Evolutionary conservation across 2,113 vertebrate species (phyloP), one percentile per base, ranked within the genome.

Genomic region (Petaurus breviceps): DNA sequence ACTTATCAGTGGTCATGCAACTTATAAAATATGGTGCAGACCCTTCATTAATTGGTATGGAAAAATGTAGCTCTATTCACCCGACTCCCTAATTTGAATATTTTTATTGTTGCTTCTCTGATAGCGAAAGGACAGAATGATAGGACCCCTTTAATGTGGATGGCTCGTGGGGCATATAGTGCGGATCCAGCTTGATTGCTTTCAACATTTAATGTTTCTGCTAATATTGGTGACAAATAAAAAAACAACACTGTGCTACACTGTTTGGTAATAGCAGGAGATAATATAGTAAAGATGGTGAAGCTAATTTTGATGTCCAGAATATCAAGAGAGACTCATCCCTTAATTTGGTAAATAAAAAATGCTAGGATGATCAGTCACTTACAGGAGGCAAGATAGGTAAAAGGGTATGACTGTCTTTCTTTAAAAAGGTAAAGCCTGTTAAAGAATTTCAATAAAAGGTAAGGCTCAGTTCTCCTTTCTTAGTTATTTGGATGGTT

Each of bases 141-240:
- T 98, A 99, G 99, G 99, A 99, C 99, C 52, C 99, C 99, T 95
- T 98, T 99, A 98, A 99, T 99, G 99, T 99, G 99, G 99, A 99
- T 99, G 90, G 99, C 99, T 90, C 99, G 99, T 98, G 99, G 99
- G 98, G 99, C 99, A 94, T 99, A 99, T 98, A 99, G 99, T 96
- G 99, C 99, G 99, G 99, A 99, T 98, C 99, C 99, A 94, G 99
- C 99, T 8, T 99, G 99, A 96, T 99, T 99, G 95, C 99, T 99
- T 51, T 99, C 99, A 98, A 99, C 99, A 16, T 99, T 99, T 98
- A 99, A 99, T 96, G 99, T 99, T 98, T 99, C 99, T 0, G 99
- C 99, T 97, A 99, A 99, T 98, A 99, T 99, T 97, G 99, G 99
- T 84, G 99, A 99, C 99, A 99, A 99, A 97, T 99, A 99, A 98